Conservation (phyloP, 2,888 invertebrate genomes). For the Aphrophora alni region DNA sequence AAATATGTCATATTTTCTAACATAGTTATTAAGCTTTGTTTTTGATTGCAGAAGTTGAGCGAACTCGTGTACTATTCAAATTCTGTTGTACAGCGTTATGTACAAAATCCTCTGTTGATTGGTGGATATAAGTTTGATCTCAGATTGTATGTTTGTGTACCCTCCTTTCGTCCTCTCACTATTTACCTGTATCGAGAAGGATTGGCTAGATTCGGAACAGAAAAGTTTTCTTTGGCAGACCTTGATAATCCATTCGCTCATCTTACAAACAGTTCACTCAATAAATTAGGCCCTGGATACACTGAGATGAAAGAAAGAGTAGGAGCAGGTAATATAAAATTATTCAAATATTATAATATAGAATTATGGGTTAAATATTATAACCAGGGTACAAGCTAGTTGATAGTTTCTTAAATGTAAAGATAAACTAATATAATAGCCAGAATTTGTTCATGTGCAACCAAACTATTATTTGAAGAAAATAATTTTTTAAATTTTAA, state of each 20-base stretch:
- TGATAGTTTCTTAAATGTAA: too few relatives aligned
- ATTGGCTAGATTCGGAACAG: slow-evolving; percentile 78
- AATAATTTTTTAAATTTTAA: too few relatives aligned
- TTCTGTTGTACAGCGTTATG: slow-evolving; percentile 82
- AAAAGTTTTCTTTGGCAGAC: slow-evolving; percentile 83
- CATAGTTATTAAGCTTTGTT: too few relatives aligned
- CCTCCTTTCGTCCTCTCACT: slow-evolving; percentile 83
- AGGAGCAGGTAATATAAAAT: slow-evolving; percentile 68
- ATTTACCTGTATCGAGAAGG: slow-evolving; percentile 91
- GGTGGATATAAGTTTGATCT: slow-evolving; percentile 94
- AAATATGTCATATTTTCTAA: too few relatives aligned
- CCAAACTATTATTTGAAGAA: too few relatives aligned
- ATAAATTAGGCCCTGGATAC: slow-evolving; percentile 85
- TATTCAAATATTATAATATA: background rate
- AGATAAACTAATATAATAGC: too few relatives aligned
- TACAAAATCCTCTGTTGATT: slow-evolving; percentile 77
- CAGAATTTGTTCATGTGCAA: too few relatives aligned
- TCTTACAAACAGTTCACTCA: slow-evolving; percentile 89
- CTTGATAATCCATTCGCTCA: slow-evolving; percentile 85
- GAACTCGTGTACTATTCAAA: slow-evolving; percentile 79
- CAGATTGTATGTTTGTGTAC: slow-evolving; percentile 87
- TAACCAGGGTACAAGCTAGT: too few relatives aligned
- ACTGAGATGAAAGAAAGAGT: slow-evolving; percentile 82
- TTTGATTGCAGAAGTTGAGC: slow-evolving; percentile 72
- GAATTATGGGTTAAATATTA: too few relatives aligned